These are phyloP conservation scores for Triplophysa dalaica DNA, from an alignment of 2,113 vertebrate genomes.

Conservation along the genomic window DNA sequence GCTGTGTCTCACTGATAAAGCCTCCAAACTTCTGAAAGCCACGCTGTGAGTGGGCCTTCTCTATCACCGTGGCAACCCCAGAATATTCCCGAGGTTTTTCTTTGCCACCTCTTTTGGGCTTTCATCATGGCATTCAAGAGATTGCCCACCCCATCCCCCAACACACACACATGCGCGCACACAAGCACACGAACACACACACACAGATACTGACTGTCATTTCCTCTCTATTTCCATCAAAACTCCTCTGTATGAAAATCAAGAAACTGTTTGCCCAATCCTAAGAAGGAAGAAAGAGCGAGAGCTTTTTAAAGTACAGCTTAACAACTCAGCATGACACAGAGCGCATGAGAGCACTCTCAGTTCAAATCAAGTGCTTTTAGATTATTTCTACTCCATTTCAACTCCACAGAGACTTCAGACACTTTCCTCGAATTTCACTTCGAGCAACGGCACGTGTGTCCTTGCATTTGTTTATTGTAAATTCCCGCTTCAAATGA, in stretches of 20 bases:
- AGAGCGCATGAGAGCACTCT: slow-evolving; percentile 85
- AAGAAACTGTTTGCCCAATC: slow-evolving; percentile 89
- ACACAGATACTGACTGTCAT: slow-evolving; percentile 32
- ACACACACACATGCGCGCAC: slow-evolving; percentile 57
- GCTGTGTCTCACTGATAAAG: slow-evolving; percentile 96
- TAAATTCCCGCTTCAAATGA: slow-evolving; percentile 17
- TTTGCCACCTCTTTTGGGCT: slow-evolving; percentile 96
- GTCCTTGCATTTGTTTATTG: slow-evolving; percentile 42
- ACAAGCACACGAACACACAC: background rate
- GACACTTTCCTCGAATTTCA: slow-evolving; percentile 57
- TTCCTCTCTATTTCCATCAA: slow-evolving; percentile 49
- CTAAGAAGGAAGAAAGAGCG: slow-evolving; percentile 85
- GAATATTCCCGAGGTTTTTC: slow-evolving; percentile 92
- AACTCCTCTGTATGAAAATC: slow-evolving; percentile 55
- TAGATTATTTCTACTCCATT: slow-evolving; percentile 82
- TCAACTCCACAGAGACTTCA: slow-evolving; percentile 73
- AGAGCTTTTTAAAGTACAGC: slow-evolving; percentile 85
- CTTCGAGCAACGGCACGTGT: slow-evolving; percentile 38
- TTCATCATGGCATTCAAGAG: slow-evolving; percentile 94
- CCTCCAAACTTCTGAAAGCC: slow-evolving; percentile 92
- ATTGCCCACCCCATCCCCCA: slow-evolving; percentile 90
- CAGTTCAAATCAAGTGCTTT: slow-evolving; percentile 88
- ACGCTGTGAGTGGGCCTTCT: slow-evolving; percentile 84
- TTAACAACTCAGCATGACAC: slow-evolving; percentile 90
- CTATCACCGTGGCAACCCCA: slow-evolving; percentile 89